These are phyloP conservation scores for Ceratotherium simum DNA, from an alignment of 2,113 vertebrate species.

Conservation along the genomic window DNA sequence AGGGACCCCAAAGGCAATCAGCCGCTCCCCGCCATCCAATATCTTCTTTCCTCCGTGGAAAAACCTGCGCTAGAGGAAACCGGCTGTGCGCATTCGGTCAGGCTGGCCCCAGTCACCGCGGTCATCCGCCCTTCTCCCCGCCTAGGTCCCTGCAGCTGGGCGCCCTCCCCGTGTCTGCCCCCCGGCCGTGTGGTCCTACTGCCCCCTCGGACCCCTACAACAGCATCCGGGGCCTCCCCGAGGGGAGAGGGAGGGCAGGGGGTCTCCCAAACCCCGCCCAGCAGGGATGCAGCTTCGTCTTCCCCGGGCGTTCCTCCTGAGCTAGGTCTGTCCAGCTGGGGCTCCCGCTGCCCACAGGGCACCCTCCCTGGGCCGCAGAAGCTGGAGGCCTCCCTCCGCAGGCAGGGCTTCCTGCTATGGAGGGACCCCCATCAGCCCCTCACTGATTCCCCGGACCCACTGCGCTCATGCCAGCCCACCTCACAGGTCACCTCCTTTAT, in stretches of 20 bases:
- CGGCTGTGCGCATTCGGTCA: not conserved
- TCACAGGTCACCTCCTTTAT: not conserved
- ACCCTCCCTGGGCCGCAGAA: not conserved
- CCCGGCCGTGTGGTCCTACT: fast-evolving
- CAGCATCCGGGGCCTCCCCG: not conserved
- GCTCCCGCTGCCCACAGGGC: not conserved
- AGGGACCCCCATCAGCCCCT: not conserved
- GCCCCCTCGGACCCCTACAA: not conserved
- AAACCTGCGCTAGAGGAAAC: not conserved
- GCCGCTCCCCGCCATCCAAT: not conserved
- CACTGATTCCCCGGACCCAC: not conserved
- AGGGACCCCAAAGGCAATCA: constrained; percentile 37
- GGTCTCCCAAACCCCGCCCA: fast-evolving
- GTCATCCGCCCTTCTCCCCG: fast-evolving
- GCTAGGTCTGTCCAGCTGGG: not conserved
- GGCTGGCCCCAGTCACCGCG: not conserved
- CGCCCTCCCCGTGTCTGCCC: not conserved
- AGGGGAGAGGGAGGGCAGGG: fast-evolving
- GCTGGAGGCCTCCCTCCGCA: not conserved
- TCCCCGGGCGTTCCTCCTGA: not conserved
- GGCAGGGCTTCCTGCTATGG: not conserved
- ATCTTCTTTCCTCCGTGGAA: not conserved
- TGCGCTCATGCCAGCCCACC: not conserved
- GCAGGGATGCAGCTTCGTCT: not conserved
- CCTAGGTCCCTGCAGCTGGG: not conserved